These are phyloP conservation scores for Manis javanica DNA, from an alignment of 2,797 vertebrate genomes.

Conservation along the genomic window DNA sequence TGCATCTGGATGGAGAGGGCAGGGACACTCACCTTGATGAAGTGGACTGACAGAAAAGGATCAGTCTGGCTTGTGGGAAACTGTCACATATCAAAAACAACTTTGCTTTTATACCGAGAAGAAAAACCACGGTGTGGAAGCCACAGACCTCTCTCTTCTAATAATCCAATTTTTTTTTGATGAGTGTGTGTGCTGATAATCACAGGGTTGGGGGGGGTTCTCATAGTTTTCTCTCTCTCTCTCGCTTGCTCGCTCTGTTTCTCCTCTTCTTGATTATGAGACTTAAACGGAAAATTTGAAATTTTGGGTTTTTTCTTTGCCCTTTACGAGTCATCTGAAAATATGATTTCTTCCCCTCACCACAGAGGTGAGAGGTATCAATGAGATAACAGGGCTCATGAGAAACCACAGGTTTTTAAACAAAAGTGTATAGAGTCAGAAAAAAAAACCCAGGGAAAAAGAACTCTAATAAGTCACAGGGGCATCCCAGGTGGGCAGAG, in stretches of 20 bases:
- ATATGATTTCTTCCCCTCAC: constrained; percentile 81
- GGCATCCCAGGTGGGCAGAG: constrained; percentile 27
- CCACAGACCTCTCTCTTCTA: constrained; percentile 83
- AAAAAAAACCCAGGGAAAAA: constrained; percentile 60
- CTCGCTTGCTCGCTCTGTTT: constrained; percentile 64
- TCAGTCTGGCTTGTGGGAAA: constrained; percentile 82
- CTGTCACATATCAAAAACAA: constrained; percentile 84
- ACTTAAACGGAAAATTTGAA: constrained; percentile 84
- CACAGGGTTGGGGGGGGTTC: constrained; percentile 67
- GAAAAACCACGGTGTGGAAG: constrained; percentile 82
- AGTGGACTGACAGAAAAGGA: constrained; percentile 79
- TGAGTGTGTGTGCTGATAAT: constrained; percentile 77
- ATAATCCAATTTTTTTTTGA: constrained; percentile 82
- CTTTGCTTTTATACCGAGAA: constrained; percentile 84
- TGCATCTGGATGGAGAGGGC: constrained; percentile 40
- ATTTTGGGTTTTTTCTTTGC: constrained; percentile 83
- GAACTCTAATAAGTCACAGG: constrained; percentile 69
- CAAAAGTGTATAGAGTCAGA: constrained; percentile 69
- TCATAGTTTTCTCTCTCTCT: constrained; percentile 64
- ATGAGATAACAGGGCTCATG: constrained; percentile 80
- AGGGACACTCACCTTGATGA: constrained; percentile 77
- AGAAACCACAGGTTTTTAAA: constrained; percentile 81
- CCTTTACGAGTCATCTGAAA: constrained; percentile 83
- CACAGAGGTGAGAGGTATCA: constrained; percentile 83
- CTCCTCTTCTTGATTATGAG: constrained; percentile 80